phyloP scores from a whole-genome alignment of 2,113 vertebrate genomes.

The Xiphophorus hellerii region DNA sequence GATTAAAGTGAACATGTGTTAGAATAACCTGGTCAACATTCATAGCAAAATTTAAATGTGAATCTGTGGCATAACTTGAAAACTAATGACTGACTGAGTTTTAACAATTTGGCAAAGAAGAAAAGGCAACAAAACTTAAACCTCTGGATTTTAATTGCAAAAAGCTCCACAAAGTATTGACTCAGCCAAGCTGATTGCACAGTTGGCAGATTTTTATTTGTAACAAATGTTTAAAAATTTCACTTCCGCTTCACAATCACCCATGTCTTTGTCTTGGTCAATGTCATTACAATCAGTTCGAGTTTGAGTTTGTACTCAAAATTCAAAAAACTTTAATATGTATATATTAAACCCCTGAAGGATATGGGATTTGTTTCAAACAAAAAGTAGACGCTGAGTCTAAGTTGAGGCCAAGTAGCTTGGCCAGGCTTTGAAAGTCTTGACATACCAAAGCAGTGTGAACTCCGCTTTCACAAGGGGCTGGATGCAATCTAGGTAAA shows the following conservation, averaged over 20 bases:
- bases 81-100: neutral
- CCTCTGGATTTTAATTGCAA: neutral
- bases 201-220: neutral
- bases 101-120: neutral
- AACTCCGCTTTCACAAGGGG: neutral
- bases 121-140: neutral
- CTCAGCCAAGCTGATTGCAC: neutral
- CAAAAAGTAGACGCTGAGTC: neutral
- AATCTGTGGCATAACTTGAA: neutral
- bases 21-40: too few species aligned
- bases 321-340: too few species aligned
- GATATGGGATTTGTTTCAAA: neutral
- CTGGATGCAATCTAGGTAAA: neutral
- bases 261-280: neutral
- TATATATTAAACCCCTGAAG: too few species aligned
- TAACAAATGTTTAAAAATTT: neutral
- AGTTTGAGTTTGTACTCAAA: too few species aligned
- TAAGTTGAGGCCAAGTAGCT: neutral
- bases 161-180: neutral
- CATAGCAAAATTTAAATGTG: neutral
- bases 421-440: neutral
- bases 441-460: slow-evolving; percentile 4
- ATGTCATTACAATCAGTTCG: too few species aligned
- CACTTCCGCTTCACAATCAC: neutral
- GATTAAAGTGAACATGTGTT: neutral